Evolutionary conservation across 1,140 invertebrate species (phyloP), one percentile per base, ranked within the genome.

Genomic region (Polypedilum pembai): DNA sequence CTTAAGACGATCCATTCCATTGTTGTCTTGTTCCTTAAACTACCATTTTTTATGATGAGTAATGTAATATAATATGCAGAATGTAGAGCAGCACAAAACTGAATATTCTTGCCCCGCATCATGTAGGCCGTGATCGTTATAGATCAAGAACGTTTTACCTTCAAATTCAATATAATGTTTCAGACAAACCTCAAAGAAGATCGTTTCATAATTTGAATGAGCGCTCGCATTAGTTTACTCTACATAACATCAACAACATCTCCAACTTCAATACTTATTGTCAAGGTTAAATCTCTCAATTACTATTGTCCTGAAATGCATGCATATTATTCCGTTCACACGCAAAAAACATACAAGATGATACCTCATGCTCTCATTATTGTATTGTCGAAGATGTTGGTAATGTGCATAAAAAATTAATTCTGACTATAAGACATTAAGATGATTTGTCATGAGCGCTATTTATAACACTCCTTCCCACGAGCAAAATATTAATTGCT

Each of bases 91-190:
- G 5, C 1, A 33, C 24, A 1, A 33, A 33, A 33, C 24, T 33
- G 24, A 33, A 33, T 33, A 33, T 33, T 33, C 24, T 33, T 33
- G 24, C 5, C 24, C 24, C 24, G 24, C 24, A 33, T 33, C 24
- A 33, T 33, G 24, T 33, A 33, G 24, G n/a, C 45, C 45, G 45
- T 56, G 45, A 56, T 56, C 45, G 12, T n/a, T 56, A 56, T n/a
- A 12, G 45, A 45, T 56, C 45, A n/a, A 56, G 45, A 56, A 56
- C 12, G 12, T 56, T n/a, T 56, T 56, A 15, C 45, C 45, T 56
- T 56, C 45, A 56, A 56, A 56, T 56, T 56, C 45, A 56, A 56
- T 56, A 56, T 56, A 56, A 56, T n/a, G 45, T 56, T 56, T 56
- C 45, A 56, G 12, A 56, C n/a, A 56, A 15, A 56, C 45, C 45